Evolutionary conservation across 2,888 invertebrate genomes (phyloP), one percentile per base, ranked within the genome.

Genomic region (Plebejus anna): DNA sequence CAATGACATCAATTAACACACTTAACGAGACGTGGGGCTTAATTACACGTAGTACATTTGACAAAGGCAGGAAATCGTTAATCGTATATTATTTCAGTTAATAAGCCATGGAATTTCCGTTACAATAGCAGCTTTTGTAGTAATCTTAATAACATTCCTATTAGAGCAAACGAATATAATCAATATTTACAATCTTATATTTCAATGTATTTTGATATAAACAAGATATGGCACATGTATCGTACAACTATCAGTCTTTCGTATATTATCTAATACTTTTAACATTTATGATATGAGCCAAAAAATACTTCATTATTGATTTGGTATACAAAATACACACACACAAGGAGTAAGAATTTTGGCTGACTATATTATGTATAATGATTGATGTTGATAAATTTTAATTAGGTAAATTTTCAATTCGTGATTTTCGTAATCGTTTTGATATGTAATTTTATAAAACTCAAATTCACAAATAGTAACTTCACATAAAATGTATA

Each of bases 181-280:
- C 47, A 36, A 70, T 80, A 80, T 78, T 79, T 80, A 79, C 76
- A 79, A 22, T 71, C 77, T 72, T 71, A 79, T 70, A 79, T 42
- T 61, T 77, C 79, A 78, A 76, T 78, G 71, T 76, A 78, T 75
- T 76, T 77, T 78, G 57, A 79, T 76, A 78, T 78, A 78, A 81
- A 82, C 84, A 80, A 87, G 89, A 91, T 90, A 92, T 92, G 93
- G 93, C 93, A 92, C 92, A 88, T 88, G 86, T 81, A 87, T 84
- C 85, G 85, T 92, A 90, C 88, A 88, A 86, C 91, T 92, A 92
- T 93, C 93, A 93, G 93, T 93, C 93, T 92, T 92, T 89, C 79
- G 85, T 55, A 85, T 73, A 85, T 83, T 82, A 86, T 84, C 80
- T 82, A 85, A 84, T 84, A 78, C 73, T 71, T 72, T 75, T 76